phyloP scores from a whole-genome alignment of 2,888 invertebrate genomes.

The Willowsia nigromaculata region DNA sequence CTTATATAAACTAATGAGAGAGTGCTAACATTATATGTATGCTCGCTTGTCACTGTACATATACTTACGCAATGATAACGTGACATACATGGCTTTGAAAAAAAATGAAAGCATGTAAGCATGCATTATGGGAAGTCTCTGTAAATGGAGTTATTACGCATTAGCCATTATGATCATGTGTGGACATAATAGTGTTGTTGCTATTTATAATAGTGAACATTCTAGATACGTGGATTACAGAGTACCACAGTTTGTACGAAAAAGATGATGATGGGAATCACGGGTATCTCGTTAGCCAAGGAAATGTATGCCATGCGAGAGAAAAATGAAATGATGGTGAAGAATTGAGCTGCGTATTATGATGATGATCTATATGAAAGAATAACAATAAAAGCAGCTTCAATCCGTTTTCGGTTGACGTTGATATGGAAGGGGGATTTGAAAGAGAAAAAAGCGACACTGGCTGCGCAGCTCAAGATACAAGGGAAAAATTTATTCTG shows the following conservation, averaged over 20 bases:
- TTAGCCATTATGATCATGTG: no score
- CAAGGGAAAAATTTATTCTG: no score
- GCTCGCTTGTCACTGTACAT: not conserved
- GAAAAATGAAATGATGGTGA: not conserved
- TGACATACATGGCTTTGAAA: not conserved
- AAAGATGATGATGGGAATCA: not conserved
- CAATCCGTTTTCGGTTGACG: not conserved
- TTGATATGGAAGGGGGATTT: not conserved
- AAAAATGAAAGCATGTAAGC: not conserved
- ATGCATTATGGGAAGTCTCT: no score
- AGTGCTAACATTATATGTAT: not conserved
- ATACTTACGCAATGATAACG: not conserved
- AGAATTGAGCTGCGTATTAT: not conserved
- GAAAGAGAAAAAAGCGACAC: not conserved
- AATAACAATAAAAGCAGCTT: not conserved
- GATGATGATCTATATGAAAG: not conserved
- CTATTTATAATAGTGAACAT: no score
- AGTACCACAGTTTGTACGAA: not conserved
- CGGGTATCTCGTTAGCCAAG: slow-evolving; percentile 6
- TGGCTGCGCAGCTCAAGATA: no score
- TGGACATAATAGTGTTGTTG: no score
- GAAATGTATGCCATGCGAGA: not conserved
- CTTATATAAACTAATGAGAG: not conserved
- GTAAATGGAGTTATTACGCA: no score
- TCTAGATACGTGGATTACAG: no score